Percentiles rank a stretch among this genome's conserved stretches.
These are phyloP conservation scores for Paramacrobiotus metropolitanus DNA, from an alignment of 1,140 invertebrate genomes.

Conservation along the genomic window DNA sequence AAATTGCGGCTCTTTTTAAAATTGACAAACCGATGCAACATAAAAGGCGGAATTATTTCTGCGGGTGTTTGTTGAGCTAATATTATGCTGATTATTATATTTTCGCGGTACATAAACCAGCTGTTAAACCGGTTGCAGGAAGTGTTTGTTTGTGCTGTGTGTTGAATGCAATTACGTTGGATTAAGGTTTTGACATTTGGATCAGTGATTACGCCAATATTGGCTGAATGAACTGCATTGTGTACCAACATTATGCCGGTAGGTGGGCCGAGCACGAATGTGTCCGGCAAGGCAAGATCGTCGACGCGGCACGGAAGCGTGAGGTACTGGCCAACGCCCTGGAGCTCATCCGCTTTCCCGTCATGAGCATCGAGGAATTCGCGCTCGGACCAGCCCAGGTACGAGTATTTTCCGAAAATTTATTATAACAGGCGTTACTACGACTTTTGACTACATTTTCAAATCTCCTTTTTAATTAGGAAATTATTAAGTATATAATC, in stretches of 20 bases:
- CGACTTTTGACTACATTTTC: neutral
- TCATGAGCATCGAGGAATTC: conserved; percentile 70
- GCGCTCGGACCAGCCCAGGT: conserved; percentile 46
- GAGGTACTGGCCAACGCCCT: conserved; percentile 40
- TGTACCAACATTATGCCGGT: conserved; percentile 15
- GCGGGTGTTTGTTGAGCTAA: too few species aligned
- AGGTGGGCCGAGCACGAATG: conserved; percentile 63
- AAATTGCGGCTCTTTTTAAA: too few species aligned
- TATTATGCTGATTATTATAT: too few species aligned
- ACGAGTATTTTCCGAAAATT: neutral
- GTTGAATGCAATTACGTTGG: too few species aligned
- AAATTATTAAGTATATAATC: too few species aligned
- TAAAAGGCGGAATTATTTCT: too few species aligned
- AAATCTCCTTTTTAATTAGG: too few species aligned
- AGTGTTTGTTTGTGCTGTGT: neutral
- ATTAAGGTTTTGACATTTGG: too few species aligned
- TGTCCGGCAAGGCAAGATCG: conserved; percentile 33
- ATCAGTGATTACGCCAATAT: too few species aligned
- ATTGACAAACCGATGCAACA: too few species aligned
- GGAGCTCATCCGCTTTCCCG: conserved; percentile 49
- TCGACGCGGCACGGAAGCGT: conserved; percentile 44
- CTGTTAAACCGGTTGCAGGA: neutral
- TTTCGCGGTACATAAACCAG: neutral
- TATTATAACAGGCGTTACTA: neutral
- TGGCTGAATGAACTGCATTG: too few species aligned